These are phyloP conservation scores for Leucozona laternaria DNA, from an alignment of 2,888 invertebrate species.

Conservation along the genomic window DNA sequence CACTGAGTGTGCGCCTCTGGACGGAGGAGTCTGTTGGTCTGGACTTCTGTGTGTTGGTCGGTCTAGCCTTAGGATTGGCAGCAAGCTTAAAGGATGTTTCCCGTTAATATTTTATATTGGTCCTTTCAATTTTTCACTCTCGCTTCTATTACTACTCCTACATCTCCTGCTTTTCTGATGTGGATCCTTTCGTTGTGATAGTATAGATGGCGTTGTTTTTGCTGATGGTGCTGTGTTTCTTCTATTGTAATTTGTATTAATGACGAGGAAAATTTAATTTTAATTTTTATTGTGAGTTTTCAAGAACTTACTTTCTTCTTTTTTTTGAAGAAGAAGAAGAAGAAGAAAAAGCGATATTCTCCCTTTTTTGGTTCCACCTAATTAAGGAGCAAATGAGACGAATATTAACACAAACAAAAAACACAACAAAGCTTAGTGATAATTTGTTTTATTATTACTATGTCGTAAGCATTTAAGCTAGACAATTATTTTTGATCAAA, in stretches of 20 bases:
- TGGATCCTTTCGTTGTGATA: not conserved
- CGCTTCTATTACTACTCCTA: not conserved
- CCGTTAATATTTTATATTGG: constrained; percentile 57
- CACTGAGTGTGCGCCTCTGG: constrained; percentile 29
- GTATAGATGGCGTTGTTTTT: constrained; percentile 16
- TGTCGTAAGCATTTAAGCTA: constrained; percentile 22
- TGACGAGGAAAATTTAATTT: constrained; percentile 61
- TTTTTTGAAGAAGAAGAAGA: too few relatives aligned
- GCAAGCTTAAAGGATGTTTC: constrained; percentile 52
- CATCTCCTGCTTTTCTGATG: too few relatives aligned
- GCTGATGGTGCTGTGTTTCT: not conserved
- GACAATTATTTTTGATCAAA: constrained; percentile 34
- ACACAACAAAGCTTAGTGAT: constrained; percentile 54
- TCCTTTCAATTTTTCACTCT: constrained; percentile 59
- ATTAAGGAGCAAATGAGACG: constrained; percentile 47
- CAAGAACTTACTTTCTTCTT: not conserved
- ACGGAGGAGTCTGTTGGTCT: not conserved
- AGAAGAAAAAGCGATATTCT: not conserved
- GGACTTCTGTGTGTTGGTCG: not conserved
- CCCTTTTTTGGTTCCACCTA: constrained; percentile 25
- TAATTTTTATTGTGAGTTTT: constrained; percentile 51
- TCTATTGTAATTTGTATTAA: constrained; percentile 66
- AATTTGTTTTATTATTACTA: constrained; percentile 54
- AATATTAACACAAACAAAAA: constrained; percentile 34
- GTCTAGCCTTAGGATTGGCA: constrained; percentile 18